These are phyloP conservation scores for Galerucella pusilla DNA, from an alignment of 2,888 invertebrate species.

Conservation along the genomic window DNA sequence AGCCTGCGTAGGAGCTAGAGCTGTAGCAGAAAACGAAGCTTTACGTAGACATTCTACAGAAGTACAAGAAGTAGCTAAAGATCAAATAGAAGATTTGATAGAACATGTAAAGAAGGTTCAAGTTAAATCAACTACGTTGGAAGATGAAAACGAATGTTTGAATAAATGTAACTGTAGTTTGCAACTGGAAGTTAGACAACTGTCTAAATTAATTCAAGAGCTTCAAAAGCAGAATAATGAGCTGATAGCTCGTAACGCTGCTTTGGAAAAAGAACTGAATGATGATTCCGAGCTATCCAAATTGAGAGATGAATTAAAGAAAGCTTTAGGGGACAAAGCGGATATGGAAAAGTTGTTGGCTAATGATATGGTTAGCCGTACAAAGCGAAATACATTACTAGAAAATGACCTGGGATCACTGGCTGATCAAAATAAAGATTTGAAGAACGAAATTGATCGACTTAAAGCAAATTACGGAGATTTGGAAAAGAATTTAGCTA, in stretches of 20 bases:
- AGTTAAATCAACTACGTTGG: conserved; percentile 43
- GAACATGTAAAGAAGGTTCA: conserved; percentile 49
- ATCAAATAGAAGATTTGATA: conserved; percentile 58
- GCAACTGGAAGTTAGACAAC: conserved; percentile 39
- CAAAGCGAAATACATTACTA: conserved; percentile 45
- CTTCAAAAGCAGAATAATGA: conserved; percentile 37
- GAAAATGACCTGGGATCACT: conserved; percentile 46
- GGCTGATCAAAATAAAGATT: conserved; percentile 38
- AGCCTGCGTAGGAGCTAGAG: conserved; percentile 36
- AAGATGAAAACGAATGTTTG: conserved; percentile 43
- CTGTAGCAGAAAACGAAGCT: conserved; percentile 57
- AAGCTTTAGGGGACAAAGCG: conserved; percentile 49
- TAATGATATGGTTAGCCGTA: conserved; percentile 45
- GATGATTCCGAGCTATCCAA: background rate
- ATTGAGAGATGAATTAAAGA: conserved; percentile 25
- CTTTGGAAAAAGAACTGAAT: conserved; percentile 30
- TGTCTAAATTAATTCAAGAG: conserved; percentile 31
- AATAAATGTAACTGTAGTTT: conserved; percentile 34
- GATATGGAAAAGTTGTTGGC: conserved; percentile 50
- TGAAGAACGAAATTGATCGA: conserved; percentile 24
- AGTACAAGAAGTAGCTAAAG: conserved; percentile 60
- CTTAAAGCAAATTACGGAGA: conserved; percentile 25
- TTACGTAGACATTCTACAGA: conserved; percentile 57
- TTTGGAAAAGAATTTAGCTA: conserved; percentile 32
- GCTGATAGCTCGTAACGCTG: conserved; percentile 19